phyloP scores from a whole-genome alignment of 1,140 invertebrate genomes.

The Zophobas morio region DNA sequence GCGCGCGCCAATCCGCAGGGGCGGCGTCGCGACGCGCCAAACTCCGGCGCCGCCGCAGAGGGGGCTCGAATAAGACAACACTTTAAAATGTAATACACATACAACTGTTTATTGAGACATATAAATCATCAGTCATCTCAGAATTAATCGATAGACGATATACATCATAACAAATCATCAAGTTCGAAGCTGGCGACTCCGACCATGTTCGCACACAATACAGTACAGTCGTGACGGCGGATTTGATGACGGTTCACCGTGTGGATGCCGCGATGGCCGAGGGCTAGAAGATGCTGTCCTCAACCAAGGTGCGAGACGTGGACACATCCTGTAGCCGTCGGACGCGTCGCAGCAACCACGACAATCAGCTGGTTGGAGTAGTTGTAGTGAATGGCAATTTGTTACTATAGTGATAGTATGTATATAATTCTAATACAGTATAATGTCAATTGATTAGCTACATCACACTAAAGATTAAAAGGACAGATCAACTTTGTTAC shows the following conservation, averaged over 20 bases:
- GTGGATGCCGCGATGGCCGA: constrained; percentile 1
- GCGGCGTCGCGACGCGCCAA: constrained; percentile 54
- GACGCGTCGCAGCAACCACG: neutral
- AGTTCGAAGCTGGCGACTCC: constrained; percentile 52
- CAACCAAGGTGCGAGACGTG: neutral
- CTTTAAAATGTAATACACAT: constrained; percentile 77
- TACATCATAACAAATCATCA: constrained; percentile 53
- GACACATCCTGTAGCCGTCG: neutral
- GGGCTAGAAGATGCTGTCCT: neutral
- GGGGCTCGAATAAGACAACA: constrained; percentile 58
- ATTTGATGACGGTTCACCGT: constrained; percentile 3
- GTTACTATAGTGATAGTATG: constrained; percentile 62
- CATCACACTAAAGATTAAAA: constrained; percentile 73
- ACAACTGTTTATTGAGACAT: constrained; percentile 81
- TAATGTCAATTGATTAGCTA: constrained; percentile 71
- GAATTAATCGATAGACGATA: constrained; percentile 70
- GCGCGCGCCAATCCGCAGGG: constrained; percentile 64
- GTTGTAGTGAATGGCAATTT: constrained; percentile 62
- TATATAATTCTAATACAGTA: constrained; percentile 68
- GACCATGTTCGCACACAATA: constrained; percentile 55
- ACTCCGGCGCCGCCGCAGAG: constrained; percentile 53
- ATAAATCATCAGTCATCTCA: constrained; percentile 69
- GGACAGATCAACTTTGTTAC: constrained; percentile 57
- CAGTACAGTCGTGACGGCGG: constrained; percentile 36
- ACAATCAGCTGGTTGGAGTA: constrained; percentile 40